Evolutionary conservation across 2,797 vertebrate genomes (phyloP).

Genomic region (Pseudocheirus occidentalis): DNA sequence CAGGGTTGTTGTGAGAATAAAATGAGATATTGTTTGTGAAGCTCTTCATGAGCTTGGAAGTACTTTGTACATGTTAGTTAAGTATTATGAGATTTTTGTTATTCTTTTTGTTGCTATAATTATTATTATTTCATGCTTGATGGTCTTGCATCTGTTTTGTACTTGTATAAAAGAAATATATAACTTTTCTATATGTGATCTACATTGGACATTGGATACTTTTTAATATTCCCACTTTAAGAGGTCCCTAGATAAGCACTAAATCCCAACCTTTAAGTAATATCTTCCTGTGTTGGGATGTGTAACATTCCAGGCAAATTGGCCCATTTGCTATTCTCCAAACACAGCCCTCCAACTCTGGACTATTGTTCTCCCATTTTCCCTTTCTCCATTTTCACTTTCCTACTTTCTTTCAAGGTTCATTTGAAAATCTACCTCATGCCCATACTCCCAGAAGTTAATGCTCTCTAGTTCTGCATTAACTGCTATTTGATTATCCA

Average conservation of each 20-base stretch:
- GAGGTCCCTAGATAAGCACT: neutral
- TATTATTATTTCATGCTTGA: neutral
- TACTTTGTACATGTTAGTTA: neutral
- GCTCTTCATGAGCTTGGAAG: neutral
- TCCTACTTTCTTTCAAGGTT: neutral
- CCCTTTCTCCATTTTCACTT: neutral
- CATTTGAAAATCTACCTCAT: neutral
- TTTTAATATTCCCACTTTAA: neutral
- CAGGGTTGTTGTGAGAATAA: neutral
- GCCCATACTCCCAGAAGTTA: neutral
- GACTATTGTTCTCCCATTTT: neutral
- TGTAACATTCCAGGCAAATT: neutral
- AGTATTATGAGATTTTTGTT: neutral
- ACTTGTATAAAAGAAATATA: neutral
- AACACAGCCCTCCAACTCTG: neutral
- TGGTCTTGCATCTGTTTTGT: neutral
- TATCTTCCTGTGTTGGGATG: neutral
- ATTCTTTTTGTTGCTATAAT: neutral
- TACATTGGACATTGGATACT: neutral
- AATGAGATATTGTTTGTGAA: neutral
- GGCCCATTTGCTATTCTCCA: neutral
- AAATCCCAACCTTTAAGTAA: neutral
- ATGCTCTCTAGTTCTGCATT: neutral
- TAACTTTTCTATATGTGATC: neutral
- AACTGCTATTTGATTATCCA: neutral